Evolutionary conservation across 2,888 invertebrate species (phyloP).

Genomic region (Linnaemya tessellans): DNA sequence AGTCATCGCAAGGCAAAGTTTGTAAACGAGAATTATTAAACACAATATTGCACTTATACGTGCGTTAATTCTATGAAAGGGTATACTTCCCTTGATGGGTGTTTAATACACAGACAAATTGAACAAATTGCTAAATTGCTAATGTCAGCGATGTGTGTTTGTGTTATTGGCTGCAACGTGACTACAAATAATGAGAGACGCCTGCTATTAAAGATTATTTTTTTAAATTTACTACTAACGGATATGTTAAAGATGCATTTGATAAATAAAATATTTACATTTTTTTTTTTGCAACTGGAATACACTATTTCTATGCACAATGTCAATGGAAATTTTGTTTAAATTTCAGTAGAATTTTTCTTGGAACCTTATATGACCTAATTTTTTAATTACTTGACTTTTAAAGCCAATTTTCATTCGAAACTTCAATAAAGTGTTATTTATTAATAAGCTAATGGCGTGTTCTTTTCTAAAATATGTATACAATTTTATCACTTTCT

Average conservation of each 20-base stretch:
- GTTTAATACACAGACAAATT: neutral
- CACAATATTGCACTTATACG: neutral
- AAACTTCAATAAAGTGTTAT: too few relatives aligned
- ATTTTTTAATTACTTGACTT: too few relatives aligned
- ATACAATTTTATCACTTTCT: too few relatives aligned
- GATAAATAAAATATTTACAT: constrained; percentile 33
- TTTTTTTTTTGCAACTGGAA: constrained; percentile 30
- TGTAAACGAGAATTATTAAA: neutral
- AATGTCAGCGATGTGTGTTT: constrained; percentile 51
- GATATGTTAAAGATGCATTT: constrained; percentile 62
- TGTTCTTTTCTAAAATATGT: too few relatives aligned
- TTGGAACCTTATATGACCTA: neutral
- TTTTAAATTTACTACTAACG: constrained; percentile 60
- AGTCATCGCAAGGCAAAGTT: neutral
- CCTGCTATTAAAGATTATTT: constrained; percentile 55
- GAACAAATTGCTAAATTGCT: constrained; percentile 29
- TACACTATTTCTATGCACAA: neutral
- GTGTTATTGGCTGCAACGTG: constrained; percentile 61
- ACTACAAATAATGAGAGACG: constrained; percentile 68
- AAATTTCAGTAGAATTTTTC: neutral
- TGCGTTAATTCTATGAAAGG: neutral
- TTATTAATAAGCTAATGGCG: too few relatives aligned
- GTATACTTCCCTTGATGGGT: neutral
- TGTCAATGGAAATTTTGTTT: neutral
- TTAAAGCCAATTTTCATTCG: too few relatives aligned